Base-by-base conservation (phyloP, 2,888 invertebrate genomes). In the Tridacna crocea region DNA sequence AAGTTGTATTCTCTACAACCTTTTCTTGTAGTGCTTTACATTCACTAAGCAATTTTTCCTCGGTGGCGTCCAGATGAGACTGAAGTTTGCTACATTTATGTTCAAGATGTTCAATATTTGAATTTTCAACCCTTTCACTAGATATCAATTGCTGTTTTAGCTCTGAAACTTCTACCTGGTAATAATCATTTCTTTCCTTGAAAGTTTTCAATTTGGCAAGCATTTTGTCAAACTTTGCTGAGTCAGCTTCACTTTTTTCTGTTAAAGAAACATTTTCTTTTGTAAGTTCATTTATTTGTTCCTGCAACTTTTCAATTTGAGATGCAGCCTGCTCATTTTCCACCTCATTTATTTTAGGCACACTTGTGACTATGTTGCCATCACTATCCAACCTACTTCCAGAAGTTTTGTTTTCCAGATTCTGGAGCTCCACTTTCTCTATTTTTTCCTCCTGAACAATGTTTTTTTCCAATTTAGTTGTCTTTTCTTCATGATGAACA, bases 151-250 rank as follows among this genome's bases (percentile, higher is more conserved):
- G 72, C 48, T 80, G 77, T 61, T 82, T 81, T n/a, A 88, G 61
- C 65, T 70, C 61, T 36, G 77, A 79, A 58, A 84, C 75, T 77
- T 84, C 81, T 22, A 75, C 74, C 68, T 85, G 83, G 15, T 83
- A 75, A n/a, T 65, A 76, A 26, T 95, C 94, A 89, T 94, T 94
- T 84, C 94, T 94, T 77, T 94, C 94, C 94, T 98, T 98, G 77
- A 97, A 96, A 92, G 97, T 97, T 94, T 98, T 98, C 65, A 98
- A 94, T 94, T 98, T 98, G 90, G 97, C 97, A 88, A 98, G 95
- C 87, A 97, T 87, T 66, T 88, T 89, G 66, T 88, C 87, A 75
- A 85, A 80, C 58, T 88, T 88, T 46, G 79, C 51, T 24, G 60
- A 51, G 46, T 68, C 47, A 4, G 47, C 66, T 24, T 75, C 48